These are phyloP conservation scores for Cataglyphis albicans DNA, from an alignment of 2,888 invertebrate genomes.

Conservation along the genomic window DNA sequence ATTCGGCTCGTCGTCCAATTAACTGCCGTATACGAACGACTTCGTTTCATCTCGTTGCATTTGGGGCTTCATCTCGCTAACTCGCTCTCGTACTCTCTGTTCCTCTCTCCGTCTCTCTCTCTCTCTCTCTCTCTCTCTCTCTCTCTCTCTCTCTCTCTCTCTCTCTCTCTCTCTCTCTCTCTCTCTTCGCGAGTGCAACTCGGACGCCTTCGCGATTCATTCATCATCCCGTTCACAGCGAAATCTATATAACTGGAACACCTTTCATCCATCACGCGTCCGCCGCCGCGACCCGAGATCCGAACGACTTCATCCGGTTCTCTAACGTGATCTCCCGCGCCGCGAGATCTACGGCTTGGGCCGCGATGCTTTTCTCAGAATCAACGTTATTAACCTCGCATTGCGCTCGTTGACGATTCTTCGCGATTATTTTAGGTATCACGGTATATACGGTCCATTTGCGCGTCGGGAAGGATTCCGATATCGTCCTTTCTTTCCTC, in stretches of 20 bases:
- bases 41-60: constrained; percentile 44
- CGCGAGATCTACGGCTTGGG: constrained; percentile 40
- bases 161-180: neutral
- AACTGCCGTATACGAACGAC: constrained; percentile 53
- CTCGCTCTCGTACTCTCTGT: neutral
- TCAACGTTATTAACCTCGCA: constrained; percentile 55
- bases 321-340: constrained; percentile 53
- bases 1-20: constrained; percentile 62
- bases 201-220: constrained; percentile 69
- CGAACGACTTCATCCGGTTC: constrained; percentile 72
- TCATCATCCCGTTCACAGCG: constrained; percentile 72
- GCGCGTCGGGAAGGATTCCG: neutral
- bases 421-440: constrained; percentile 10
- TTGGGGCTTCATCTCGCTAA: constrained; percentile 45
- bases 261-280: constrained; percentile 73
- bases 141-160: constrained; percentile 9
- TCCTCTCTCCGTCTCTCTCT: neutral
- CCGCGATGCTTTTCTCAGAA: constrained; percentile 21
- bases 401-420: constrained; percentile 22
- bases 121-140: constrained; percentile 5
- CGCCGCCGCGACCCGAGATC: constrained; percentile 49
- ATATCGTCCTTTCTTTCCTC: neutral
- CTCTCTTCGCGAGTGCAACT: constrained; percentile 25
- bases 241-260: constrained; percentile 76
- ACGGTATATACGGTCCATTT: neutral